Evolutionary conservation across 1,140 invertebrate genomes (phyloP).

Genomic region (Halesus radiatus): DNA sequence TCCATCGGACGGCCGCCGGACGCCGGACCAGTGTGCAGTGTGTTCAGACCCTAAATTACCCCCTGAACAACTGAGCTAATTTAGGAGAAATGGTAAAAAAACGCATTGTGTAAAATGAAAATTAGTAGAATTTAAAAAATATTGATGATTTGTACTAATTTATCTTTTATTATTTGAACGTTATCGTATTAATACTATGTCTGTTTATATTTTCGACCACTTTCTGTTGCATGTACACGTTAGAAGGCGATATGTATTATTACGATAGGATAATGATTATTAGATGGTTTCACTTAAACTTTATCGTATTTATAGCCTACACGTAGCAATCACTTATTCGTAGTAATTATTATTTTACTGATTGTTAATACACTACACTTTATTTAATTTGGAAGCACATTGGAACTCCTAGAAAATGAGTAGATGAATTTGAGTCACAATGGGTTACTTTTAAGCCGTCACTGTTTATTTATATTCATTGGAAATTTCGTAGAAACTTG

Average conservation of each 20-base stretch:
- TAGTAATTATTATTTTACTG: not conserved
- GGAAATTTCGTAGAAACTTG: too few species aligned
- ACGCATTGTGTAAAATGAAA: not conserved
- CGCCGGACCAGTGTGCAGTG: not conserved
- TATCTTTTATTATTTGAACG: too few species aligned
- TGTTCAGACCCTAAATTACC: not conserved
- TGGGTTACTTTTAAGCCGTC: too few species aligned
- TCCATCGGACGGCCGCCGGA: not conserved
- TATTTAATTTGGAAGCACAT: constrained; percentile 1
- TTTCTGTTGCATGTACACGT: not conserved
- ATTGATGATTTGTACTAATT: too few species aligned
- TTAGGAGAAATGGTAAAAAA: not conserved
- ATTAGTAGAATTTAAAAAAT: not conserved
- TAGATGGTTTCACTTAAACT: not conserved
- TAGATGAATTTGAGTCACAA: too few species aligned
- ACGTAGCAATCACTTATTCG: not conserved
- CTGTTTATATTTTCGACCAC: not conserved
- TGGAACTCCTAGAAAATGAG: too few species aligned
- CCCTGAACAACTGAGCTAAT: not conserved
- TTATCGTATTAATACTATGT: not conserved
- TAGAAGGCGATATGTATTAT: not conserved
- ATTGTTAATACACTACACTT: not conserved
- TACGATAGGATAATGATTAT: not conserved
- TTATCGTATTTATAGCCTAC: not conserved
- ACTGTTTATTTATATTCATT: too few species aligned